These are phyloP conservation scores for Peromyscus polionotus DNA, from an alignment of 2,113 vertebrate species.

Conservation along the genomic window DNA sequence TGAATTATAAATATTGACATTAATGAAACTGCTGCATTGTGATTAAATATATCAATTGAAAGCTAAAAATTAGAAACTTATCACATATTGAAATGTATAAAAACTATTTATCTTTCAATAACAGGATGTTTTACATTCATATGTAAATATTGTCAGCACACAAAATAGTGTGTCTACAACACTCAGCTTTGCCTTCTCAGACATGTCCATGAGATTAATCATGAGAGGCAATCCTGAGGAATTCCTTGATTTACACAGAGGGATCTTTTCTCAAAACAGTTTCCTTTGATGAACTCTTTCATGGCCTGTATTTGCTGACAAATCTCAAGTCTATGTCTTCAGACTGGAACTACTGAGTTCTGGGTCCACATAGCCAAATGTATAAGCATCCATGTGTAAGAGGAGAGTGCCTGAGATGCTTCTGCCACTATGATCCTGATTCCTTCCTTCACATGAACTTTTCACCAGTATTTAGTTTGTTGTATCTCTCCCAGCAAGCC, in stretches of 20 bases:
- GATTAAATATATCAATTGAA: conserved; percentile 6
- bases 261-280: neutral
- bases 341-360: neutral
- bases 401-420: neutral
- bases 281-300: neutral
- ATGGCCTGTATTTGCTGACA: neutral
- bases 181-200: neutral
- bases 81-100: neutral
- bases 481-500: neutral
- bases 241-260: neutral
- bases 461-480: neutral
- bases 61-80: conserved; percentile 25
- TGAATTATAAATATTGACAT: neutral
- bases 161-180: neutral
- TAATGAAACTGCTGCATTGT: conserved; percentile 28
- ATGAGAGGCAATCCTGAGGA: neutral
- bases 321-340: neutral
- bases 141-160: neutral
- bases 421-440: rapidly evolving
- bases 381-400: neutral
- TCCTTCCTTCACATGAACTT: neutral
- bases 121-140: neutral
- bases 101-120: conserved; percentile 14
- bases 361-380: neutral
- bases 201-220: neutral